Conservation (phyloP, 2,888 invertebrate genomes). For the Torymus aiolomorphi region DNA sequence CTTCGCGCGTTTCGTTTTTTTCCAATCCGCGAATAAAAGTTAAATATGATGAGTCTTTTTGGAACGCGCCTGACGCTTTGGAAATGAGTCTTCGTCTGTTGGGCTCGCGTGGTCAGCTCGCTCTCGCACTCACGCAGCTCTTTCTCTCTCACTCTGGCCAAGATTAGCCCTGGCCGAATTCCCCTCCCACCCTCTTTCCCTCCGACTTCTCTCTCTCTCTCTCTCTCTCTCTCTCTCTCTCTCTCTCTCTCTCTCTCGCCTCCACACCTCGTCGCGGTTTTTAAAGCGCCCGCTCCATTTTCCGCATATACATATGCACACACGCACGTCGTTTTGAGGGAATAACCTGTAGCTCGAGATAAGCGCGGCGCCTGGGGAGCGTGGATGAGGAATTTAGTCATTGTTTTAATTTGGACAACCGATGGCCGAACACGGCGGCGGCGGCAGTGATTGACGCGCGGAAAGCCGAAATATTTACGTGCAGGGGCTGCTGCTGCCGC, state of each 20-base stretch:
- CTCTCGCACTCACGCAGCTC: too few species aligned
- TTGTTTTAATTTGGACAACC: too few species aligned
- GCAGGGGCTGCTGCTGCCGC: background rate
- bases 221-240: background rate
- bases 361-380: too few species aligned
- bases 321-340: too few species aligned
- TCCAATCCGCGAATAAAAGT: too few species aligned
- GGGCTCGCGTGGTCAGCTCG: constrained; percentile 59
- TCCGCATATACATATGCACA: background rate
- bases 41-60: constrained; percentile 48
- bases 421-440: too few species aligned
- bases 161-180: constrained; percentile 74
- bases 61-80: constrained; percentile 47
- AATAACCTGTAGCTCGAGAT: too few species aligned
- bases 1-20: too few species aligned
- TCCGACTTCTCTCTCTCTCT: too few species aligned
- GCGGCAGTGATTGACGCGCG: background rate
- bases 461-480: constrained; percentile 8
- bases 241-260: background rate
- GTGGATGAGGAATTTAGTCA: too few species aligned
- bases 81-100: constrained; percentile 61
- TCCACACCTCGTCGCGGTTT: constrained; percentile 26
- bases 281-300: background rate
- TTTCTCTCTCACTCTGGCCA: constrained; percentile 65
- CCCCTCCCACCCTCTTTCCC: constrained; percentile 61